Base-by-base conservation (phyloP, 1,140 invertebrate genomes). In the Drosophila sechellia region DNA sequence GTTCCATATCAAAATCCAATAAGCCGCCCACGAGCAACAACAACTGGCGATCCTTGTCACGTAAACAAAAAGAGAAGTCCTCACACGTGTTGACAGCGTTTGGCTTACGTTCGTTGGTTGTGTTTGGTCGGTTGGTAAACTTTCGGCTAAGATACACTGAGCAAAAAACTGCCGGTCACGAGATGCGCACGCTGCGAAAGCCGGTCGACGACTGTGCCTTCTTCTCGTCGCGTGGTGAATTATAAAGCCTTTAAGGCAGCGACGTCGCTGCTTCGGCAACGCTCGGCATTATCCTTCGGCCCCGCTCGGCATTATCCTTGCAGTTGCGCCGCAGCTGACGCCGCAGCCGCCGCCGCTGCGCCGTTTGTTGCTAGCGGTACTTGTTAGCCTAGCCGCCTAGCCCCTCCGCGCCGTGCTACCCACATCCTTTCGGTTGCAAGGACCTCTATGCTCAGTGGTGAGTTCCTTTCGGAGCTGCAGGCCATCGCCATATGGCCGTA, bases 201-300 rank as follows among this genome's bases (percentile, higher is more conserved):
- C 83, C 83, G 83, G 83, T 57, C 61, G 66, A 86, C 83, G 84
- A 86, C 83, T 86, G 75, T 87, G 76, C 34, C 54, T 42, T 42
- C 61, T 53, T 48, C 49, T 68, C 46, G 20, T 53, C 58, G 83
- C 37, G 79, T 76, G 79, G 75, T 77, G 83, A 64, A 48, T 83
- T 87, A 79, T 87, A 87, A 58, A 40, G 56, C 8, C 53, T 37
- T 20, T 17, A 39, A 20, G 39, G 45, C 40, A 17, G 43, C 49
- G 34, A 35, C 45, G 49, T 11, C 43, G 22, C 15, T 3, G 0
- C 59, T 12, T 61, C 59, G 59, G 48, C 34, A 35, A 17, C 17
- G 15, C 40, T 59, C 60, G 56, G 11, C 45, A 0, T n/a, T 5
- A 3, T 31, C 22, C 45, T 55, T 60, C 49, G 58, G n/a, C 22